phyloP scores from a whole-genome alignment of 1,140 invertebrate species.

The Drosophila repleta region DNA sequence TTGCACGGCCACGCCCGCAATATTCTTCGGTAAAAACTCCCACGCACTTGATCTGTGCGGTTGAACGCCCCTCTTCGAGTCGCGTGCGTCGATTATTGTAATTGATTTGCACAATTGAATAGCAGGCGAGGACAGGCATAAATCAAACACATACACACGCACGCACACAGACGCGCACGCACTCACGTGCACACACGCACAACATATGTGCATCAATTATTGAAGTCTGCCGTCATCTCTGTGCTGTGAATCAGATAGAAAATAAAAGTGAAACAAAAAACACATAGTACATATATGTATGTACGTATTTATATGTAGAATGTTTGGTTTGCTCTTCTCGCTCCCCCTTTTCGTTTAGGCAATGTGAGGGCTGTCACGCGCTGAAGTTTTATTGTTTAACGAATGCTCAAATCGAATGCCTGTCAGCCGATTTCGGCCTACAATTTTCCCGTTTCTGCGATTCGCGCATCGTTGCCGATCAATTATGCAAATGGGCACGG shows the following conservation, averaged over 20 bases:
- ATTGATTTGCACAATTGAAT: constrained; percentile 79
- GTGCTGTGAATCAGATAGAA: constrained; percentile 52
- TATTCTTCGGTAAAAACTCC: not conserved
- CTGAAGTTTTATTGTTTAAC: constrained; percentile 55
- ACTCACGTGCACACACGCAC: constrained; percentile 13
- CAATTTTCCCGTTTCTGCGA: constrained; percentile 59
- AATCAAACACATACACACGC: constrained; percentile 46
- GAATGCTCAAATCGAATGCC: constrained; percentile 48
- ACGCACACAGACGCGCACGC: not conserved
- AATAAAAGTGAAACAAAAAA: constrained; percentile 24
- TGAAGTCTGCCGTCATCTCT: constrained; percentile 53
- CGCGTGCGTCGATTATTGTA: constrained; percentile 76
- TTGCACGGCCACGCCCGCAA: not conserved
- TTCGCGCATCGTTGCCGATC: constrained; percentile 75
- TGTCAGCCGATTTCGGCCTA: constrained; percentile 60
- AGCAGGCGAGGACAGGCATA: constrained; percentile 72
- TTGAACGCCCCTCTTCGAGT: constrained; percentile 47
- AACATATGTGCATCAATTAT: constrained; percentile 71
- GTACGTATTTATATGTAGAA: not conserved
- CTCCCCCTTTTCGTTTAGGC: not conserved
- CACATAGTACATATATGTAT: constrained; percentile 5
- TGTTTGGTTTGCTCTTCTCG: no score
- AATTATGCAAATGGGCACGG: constrained; percentile 72
- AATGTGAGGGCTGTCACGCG: constrained; percentile 34
- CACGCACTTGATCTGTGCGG: constrained; percentile 25